Evolutionary conservation across 2,797 vertebrate species (phyloP), one percentile per base, ranked within the genome.

Genomic region (Clarias pachynema): DNA sequence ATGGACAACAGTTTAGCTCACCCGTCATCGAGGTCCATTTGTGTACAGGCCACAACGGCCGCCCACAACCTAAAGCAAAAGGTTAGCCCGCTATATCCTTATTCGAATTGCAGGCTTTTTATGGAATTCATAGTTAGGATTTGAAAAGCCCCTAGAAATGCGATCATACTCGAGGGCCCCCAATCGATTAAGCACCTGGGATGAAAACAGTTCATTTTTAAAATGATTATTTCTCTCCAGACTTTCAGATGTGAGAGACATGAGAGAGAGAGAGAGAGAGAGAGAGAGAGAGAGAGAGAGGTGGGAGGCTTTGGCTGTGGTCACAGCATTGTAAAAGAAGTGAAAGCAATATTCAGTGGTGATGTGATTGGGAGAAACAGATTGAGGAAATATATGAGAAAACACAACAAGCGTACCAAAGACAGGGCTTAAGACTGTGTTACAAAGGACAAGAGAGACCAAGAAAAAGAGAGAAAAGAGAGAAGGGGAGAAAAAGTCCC

Each of bases 151-250:
- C 68, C 70, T 12, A 82, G 86, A 88, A 89, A 85, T 75, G 79
- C 40, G 85, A 86, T 86, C 82, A 49, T 60, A 84, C 44, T 20
- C 78, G n/a, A 84, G 86, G 69, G 82, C 75, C 80, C 15, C 15
- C 69, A 63, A 86, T 89, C 79, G 74, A 89, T 86, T 81, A 75
- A 78, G 40, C 88, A 87, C 90, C 84, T 89, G 93, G 93, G 93
- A 93, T 90, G 88, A 94, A 91, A 93, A 81, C 78, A 89, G 91
- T 93, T 89, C 85, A 88, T 84, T 89, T 91, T 89, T 91, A 91
- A 94, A 92, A 92, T 87, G 89, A 84, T 89, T 79, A 86, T 83
- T 91, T 91, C 77, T 89, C 88, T 92, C 89, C 89, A 85, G 87
- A 89, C 90, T 92, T 91, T 91, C 91, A 92, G 81, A 80, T 81